Evolutionary conservation across 2,888 invertebrate species (phyloP), one percentile per base, ranked within the genome.

Genomic region (Copidosoma aretas): DNA sequence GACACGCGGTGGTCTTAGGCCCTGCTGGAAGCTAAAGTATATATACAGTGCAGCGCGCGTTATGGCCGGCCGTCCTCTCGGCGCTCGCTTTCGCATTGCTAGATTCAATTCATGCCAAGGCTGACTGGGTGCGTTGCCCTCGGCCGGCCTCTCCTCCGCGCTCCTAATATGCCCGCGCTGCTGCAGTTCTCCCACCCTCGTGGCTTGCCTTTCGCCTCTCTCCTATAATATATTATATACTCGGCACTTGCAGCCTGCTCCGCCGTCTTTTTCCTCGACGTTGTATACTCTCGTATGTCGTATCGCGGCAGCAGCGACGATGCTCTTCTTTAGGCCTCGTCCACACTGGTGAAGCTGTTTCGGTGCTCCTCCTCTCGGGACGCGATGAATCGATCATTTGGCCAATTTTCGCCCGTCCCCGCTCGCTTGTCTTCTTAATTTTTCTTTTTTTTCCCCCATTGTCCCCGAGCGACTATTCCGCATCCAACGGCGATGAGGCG

Each of bases 41-140:
- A 32, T 32, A 32, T 8, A 32, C 54, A 53, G 64, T 64, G 68
- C 62, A 65, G 62, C 65, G 52, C 64, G 56, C 70, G 39, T 24
- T 53, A 62, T n/a, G 32, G 39, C 54, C 63, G 60, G 63, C 62
- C 54, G 67, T 67, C 67, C 19, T 52, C 49, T 49, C 49, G 49
- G 2, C 15, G 49, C 81, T n/a, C 80, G 83, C 82, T 83, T 82
- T 82, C 82, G 80, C 80, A 82, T 82, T 82, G 82, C 83, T 83
- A 83, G 83, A 83, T 81, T 82, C 83, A 82, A 82, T 83, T 83
- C 82, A 81, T 83, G 83, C 83, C 83, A 83, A 83, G 83, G 83
- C 83, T 83, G 82, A 81, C 80, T 77, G 83, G 81, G 83, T 83
- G 82, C 83, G 81, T 83, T 83, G 83, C 82, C 83, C 83, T 81